Base-by-base conservation (phyloP, 2,113 vertebrate genomes). In the Zootoca vivipara region DNA sequence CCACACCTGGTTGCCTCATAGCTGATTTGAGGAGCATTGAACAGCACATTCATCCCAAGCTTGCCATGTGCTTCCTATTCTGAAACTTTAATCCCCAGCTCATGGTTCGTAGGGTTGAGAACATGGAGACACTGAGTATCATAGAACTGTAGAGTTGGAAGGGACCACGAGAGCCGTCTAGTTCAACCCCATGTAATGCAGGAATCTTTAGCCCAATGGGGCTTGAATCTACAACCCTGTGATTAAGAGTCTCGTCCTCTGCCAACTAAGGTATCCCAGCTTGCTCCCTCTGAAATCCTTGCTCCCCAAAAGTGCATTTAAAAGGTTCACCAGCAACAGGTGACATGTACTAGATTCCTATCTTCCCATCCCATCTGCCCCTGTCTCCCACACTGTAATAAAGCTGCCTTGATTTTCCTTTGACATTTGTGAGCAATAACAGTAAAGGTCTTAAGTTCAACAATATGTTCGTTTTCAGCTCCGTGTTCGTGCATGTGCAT, bases 401-500 rank as follows among this genome's bases (percentile, higher is more conserved):
- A 56, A 56, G 58, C 69, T 22, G 24, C 18, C 69, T 73, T n/a
- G 52, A 38, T 74, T 7, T 10, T 30, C 7, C 26, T 40, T 80
- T 80, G 78, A 95, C 69, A 40, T 58, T 94, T 72, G 85, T 89
- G 90, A 77, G 89, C n/a, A 46, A 94, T 92, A 82, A 96, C 81
- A 95, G 92, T 94, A 83, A 33, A 0, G 67, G 84, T 95, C 96
- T 96, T 97, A 96, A 97, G 92, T 93, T 96, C 96, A 97, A 93
- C 95, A 96, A 95, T 95, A 95, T 97, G 95, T 97, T 97, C 95
- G 96, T 97, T 96, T 97, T 94, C 97, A 99, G 99, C 98, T 92
- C 97, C 97, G 82, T 98, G 98, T 97, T 98, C 98, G 95, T 99
- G 99, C 92, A 99, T 99, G 99, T 99, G 98, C 96, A 98, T 99